A percentile compares a stretch with the other conserved stretches of the same genome.
Evolutionary conservation across 2,888 invertebrate genomes (phyloP).

Genomic region (Acrocyrtus sp.): DNA sequence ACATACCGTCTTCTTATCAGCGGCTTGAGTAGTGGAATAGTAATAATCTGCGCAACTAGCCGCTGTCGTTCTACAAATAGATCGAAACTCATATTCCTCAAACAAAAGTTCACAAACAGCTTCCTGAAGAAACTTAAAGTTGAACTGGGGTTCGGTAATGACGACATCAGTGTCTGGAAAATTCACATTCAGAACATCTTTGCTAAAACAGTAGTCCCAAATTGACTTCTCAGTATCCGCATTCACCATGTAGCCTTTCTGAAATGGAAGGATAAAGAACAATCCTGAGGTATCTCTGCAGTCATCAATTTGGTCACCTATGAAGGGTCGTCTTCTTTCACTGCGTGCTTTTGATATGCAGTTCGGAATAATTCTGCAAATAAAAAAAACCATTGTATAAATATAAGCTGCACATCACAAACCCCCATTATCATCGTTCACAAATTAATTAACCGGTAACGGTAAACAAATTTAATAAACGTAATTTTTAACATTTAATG

Average conservation of each 20-base stretch:
- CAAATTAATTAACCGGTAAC: no score
- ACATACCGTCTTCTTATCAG: slow-evolving; percentile 66
- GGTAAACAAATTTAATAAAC: no score
- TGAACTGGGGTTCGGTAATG: slow-evolving; percentile 93
- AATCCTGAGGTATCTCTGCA: slow-evolving; percentile 95
- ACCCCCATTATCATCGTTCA: slow-evolving; percentile 38
- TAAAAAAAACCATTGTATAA: slow-evolving; percentile 21
- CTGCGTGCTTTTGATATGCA: slow-evolving; percentile 98
- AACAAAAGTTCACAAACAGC: slow-evolving; percentile 96
- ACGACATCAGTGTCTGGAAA: slow-evolving; percentile 82
- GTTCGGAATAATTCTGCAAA: slow-evolving; percentile 81
- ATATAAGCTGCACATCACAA: slow-evolving; percentile 11
- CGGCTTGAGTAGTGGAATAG: background rate
- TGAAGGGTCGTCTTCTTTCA: slow-evolving; percentile 91
- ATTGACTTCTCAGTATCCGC: slow-evolving; percentile 96
- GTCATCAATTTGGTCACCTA: slow-evolving; percentile 95
- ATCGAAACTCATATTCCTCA: slow-evolving; percentile 94
- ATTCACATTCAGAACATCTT: slow-evolving; percentile 82
- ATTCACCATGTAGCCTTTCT: slow-evolving; percentile 94
- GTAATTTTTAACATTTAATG: no score
- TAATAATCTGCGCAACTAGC: slow-evolving; percentile 19
- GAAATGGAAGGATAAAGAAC: slow-evolving; percentile 92
- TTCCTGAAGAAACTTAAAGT: slow-evolving; percentile 92
- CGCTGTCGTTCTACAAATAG: slow-evolving; percentile 76
- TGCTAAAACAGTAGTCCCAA: slow-evolving; percentile 94